Base-by-base conservation (phyloP, 2,888 invertebrate species). In the Cephonodes hylas region DNA sequence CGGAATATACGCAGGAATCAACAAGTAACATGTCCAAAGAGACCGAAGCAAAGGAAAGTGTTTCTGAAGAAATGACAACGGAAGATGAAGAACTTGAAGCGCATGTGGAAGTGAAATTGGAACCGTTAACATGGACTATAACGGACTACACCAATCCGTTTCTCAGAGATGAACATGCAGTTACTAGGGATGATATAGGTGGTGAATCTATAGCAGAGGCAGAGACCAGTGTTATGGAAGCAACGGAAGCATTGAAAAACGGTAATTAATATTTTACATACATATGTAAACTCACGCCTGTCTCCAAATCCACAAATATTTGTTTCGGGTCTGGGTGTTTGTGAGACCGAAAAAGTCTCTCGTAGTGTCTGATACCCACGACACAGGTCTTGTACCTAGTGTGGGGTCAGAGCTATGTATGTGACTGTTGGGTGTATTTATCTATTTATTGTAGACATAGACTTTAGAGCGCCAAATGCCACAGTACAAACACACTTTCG, bases 141-240 rank as follows among this genome's bases (percentile, higher is more conserved):
- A 64, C 70, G 1, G 81, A 83, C 2, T 70, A 66, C 5, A 59
- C 23, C 1, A 64, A 65, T 20, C 88, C 89, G 0, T 91, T 85
- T 63, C 69, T 75, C 3, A 79, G 75, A 42, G 91, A 91, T 60
- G 31, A 61, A 8, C 77, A 85, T 56, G 88, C 85, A 0, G 69
- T 83, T 0, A 63, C 66, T 0, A 74, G 72, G 25, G 80, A 82
- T 0, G 72, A 78, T 45, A 70, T 68, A 0, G 53, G 61, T 0
- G 70, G 78, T 60, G 65, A 56, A 0, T 68, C 70, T 6, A 70
- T 90, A 20, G 66, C 86, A 53, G 79, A 81, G 23, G 69, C 76
- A 0, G 84, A 83, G 2, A 73, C 44, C n/a, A 86, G 88, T 68
- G 63, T 87, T 0, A 64, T 64, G 1, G 78, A 77, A 59, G 91